These are phyloP conservation scores for Choristoneura rosaceana DNA, from an alignment of 2,888 invertebrate genomes.

Conservation along the genomic window DNA sequence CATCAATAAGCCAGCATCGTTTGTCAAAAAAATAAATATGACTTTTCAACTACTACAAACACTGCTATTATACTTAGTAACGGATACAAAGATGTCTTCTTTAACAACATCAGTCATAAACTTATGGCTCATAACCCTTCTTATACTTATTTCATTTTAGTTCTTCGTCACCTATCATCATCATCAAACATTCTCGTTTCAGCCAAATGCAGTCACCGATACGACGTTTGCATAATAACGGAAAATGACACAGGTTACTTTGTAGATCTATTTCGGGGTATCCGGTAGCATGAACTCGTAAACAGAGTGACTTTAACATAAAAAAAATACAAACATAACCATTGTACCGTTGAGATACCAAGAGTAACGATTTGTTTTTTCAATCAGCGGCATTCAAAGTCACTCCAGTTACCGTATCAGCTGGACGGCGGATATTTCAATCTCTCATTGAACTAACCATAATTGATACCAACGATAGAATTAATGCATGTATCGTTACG, in stretches of 20 bases:
- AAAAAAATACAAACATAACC: not conserved
- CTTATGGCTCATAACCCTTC: not conserved
- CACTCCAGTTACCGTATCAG: not conserved
- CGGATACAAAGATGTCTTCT: not conserved
- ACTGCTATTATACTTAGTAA: not conserved
- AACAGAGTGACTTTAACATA: conserved; percentile 15
- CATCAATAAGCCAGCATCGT: not conserved
- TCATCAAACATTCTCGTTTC: conserved; percentile 67
- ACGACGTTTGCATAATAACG: conserved; percentile 67
- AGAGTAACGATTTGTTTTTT: not conserved
- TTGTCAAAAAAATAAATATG: not conserved
- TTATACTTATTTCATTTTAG: conserved; percentile 9
- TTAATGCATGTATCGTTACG: conserved; percentile 4
- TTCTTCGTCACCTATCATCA: conserved; percentile 52
- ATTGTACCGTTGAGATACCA: not conserved
- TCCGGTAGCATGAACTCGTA: conserved; percentile 56
- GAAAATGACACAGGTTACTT: conserved; percentile 66
- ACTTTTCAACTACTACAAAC: not conserved
- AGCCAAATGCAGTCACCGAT: conserved; percentile 67
- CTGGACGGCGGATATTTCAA: conserved; percentile 7
- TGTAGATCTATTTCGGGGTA: conserved; percentile 54
- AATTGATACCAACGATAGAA: not conserved
- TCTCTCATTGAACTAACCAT: not conserved
- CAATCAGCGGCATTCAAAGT: not conserved
- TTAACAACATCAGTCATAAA: not conserved